Evolutionary conservation across 1,140 invertebrate species (phyloP), one percentile per base, ranked within the genome.

Genomic region (Neomicropteryx cornuta): DNA sequence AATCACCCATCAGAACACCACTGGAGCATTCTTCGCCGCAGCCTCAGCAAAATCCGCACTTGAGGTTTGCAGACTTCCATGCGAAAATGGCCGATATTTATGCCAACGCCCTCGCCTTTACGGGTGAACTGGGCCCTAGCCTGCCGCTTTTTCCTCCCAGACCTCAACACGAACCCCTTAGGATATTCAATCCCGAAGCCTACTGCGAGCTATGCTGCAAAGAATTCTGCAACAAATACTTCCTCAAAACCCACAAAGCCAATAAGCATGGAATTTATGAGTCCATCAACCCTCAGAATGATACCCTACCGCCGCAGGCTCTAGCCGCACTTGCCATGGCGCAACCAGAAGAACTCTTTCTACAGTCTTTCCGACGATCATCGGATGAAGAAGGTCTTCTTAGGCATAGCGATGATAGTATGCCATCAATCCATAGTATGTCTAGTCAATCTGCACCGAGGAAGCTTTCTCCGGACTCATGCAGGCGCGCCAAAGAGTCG

Each of bases 191-290:
- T 60, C 84, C 80, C 17, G 93, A 95, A 66, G 92, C 94, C 3
- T 97, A 94, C 58, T 96, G 93, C 60, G 87, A 91, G 50, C 71
- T 92, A 27, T 99, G 96, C 70, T 96, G 97, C 66, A 99, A 99
- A 63, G 94, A 98, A 63, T 94, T 97, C 56, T 98, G 96, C 71
- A 99, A 99, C 71, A 99, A 99, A 62, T 99, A 99, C 65, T 99
- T 99, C 60, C 70, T 99, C 3, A 97, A 97, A 65, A 98, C 94
- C 18, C 90, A 95, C 69, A 91, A 90, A 58, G 89, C 89, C 2
- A 95, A 95, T 58, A 94, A 93, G 51, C 90, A 95, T 53, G 88
- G 88, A 6, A 90, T 93, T 36, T 87, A 86, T 46, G 74, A 75
- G 20, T 78, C 80, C 24, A 59, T 53, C 8, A 56, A 55, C 6